Conservation (phyloP, 2,797 vertebrate species). For the Sebastes goodei region DNA sequence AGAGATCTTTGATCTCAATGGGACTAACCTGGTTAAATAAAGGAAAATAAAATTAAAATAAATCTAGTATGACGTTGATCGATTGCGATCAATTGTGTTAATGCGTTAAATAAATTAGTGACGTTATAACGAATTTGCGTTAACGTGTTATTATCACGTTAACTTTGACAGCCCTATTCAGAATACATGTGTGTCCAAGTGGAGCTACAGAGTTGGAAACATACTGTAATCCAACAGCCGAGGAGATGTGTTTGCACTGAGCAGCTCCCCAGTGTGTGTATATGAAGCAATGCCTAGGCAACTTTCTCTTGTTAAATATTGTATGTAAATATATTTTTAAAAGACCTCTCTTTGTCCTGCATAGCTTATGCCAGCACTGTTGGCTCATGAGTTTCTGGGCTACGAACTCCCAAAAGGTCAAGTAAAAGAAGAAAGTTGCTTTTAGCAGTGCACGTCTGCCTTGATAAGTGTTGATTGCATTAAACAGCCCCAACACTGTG, state of each 20-base stretch:
- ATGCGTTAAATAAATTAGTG: too few species aligned
- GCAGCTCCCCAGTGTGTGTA: neutral
- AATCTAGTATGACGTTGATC: too few species aligned
- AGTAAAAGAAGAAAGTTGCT: neutral
- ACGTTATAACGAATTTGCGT: too few species aligned
- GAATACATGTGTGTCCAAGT: neutral
- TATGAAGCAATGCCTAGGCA: constrained; percentile 14
- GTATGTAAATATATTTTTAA: neutral
- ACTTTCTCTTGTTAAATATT: constrained; percentile 3
- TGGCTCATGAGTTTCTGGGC: neutral
- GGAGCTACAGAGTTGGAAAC: neutral
- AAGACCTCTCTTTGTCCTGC: neutral
- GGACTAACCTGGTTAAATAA: too few species aligned
- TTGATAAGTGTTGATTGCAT: constrained; percentile 34
- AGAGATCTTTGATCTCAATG: too few species aligned
- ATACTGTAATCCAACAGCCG: neutral
- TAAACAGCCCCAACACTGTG: neutral
- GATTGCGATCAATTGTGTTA: too few species aligned
- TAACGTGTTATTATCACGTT: too few species aligned
- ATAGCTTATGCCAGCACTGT: neutral
- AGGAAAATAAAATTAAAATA: too few species aligned
- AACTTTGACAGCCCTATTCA: neutral
- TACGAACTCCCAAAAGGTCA: constrained; percentile 15
- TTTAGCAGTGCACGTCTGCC: constrained; percentile 18
- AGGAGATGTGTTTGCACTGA: neutral